Conservation (phyloP, 30 jellyfish, hydroid and myxozoan genomes). For the Mastigias papua region DNA sequence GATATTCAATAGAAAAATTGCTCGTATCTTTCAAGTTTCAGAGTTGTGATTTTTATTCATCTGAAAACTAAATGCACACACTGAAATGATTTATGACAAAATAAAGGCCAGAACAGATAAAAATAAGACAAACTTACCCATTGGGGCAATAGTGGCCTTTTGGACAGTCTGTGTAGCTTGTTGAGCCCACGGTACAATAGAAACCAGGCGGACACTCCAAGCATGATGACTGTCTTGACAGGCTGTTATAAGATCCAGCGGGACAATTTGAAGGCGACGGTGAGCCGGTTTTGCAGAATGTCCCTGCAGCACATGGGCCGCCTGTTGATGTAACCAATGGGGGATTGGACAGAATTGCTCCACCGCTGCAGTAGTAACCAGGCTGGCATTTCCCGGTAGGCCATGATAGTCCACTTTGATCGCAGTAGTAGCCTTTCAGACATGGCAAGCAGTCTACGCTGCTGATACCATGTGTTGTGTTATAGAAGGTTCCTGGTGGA, state of each 20-base stretch:
- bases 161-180: constrained; percentile 77
- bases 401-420: constrained; percentile 81
- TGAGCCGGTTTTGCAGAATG: constrained; percentile 80
- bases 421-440: constrained; percentile 87
- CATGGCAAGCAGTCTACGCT: constrained; percentile 78
- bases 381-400: constrained; percentile 91
- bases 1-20: too few species aligned
- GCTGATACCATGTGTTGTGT: constrained; percentile 84
- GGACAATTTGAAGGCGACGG: constrained; percentile 77
- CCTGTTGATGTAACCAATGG: constrained; percentile 62
- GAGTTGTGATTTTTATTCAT: too few species aligned
- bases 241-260: constrained; percentile 84
- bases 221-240: constrained; percentile 77
- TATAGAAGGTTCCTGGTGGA: constrained; percentile 90
- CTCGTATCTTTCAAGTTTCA: too few species aligned
- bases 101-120: neutral
- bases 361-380: constrained; percentile 90
- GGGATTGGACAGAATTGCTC: constrained; percentile 82
- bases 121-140: constrained; percentile 58
- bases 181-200: constrained; percentile 82
- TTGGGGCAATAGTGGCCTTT: constrained; percentile 94
- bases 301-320: constrained; percentile 94
- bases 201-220: constrained; percentile 85
- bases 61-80: too few species aligned
- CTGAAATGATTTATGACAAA: neutral